phyloP scores from a whole-genome alignment of 1,140 invertebrate species.

The Hermatobates lingyangjiaoensis region DNA sequence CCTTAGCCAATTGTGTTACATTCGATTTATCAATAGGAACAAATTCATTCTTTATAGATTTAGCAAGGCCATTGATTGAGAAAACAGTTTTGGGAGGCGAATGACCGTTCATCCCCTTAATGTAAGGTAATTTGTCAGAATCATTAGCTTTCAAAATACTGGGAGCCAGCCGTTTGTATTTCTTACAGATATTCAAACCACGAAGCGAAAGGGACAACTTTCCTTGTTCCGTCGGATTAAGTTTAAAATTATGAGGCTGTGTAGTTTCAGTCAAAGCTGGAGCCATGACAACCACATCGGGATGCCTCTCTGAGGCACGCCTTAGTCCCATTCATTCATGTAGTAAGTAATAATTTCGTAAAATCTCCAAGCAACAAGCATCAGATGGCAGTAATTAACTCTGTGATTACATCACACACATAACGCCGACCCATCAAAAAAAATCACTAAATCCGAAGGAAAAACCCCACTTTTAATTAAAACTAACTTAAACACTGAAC shows the following conservation, averaged over 20 bases:
- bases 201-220: background rate
- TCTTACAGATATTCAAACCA: too few species aligned
- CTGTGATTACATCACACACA: too few species aligned
- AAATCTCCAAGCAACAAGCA: too few species aligned
- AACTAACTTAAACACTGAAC: too few species aligned
- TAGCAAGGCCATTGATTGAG: slow-evolving; percentile 18
- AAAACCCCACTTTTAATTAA: too few species aligned
- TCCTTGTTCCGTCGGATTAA: background rate
- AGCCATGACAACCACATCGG: slow-evolving; percentile 47
- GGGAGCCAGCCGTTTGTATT: slow-evolving; percentile 12
- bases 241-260: slow-evolving; percentile 35
- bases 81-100: slow-evolving; percentile 19
- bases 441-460: too few species aligned
- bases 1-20: slow-evolving; percentile 7
- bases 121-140: background rate
- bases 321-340: slow-evolving; percentile 22
- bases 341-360: background rate
- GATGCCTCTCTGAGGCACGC: slow-evolving; percentile 26
- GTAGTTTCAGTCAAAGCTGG: slow-evolving; percentile 46
- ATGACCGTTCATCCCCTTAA: slow-evolving; percentile 14
- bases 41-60: slow-evolving; percentile 20
- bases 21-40: slow-evolving; percentile 26
- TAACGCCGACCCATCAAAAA: too few species aligned
- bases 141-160: slow-evolving; percentile 2
- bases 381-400: too few species aligned